Conservation (phyloP, 1,140 invertebrate species). For the Brachionus plicatilis region DNA sequence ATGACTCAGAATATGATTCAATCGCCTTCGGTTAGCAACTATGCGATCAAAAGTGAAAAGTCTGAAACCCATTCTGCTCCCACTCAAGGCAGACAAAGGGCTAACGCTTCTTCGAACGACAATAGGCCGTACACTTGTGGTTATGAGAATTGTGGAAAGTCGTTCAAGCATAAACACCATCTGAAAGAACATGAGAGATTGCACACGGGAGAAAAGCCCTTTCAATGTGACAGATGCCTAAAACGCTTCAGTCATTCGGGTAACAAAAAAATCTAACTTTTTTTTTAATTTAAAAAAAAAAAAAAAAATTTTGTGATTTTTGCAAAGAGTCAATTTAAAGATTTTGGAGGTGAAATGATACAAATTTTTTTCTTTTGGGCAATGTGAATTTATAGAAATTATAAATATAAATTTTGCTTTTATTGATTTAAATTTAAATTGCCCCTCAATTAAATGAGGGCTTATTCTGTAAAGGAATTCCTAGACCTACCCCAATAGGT, state of each 20-base stretch:
- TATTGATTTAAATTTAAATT: too few species aligned
- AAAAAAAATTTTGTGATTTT: too few species aligned
- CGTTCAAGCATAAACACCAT: constrained; percentile 41
- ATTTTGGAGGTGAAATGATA: too few species aligned
- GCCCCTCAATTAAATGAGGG: too few species aligned
- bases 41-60: neutral
- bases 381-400: too few species aligned
- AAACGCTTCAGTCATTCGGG: constrained; percentile 42
- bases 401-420: too few species aligned
- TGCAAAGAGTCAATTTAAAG: too few species aligned
- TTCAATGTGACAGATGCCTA: constrained; percentile 40
- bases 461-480: too few species aligned
- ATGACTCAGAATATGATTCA: neutral
- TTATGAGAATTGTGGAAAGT: constrained; percentile 40
- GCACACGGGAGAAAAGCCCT: constrained; percentile 42
- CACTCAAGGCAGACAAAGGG: neutral
- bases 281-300: neutral
- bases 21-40: neutral
- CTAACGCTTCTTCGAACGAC: constrained; percentile 16
- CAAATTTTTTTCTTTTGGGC: too few species aligned
- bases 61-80: neutral
- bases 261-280: neutral
- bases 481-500: too few species aligned
- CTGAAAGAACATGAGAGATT: constrained; percentile 40
- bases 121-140: constrained; percentile 33